Evolutionary conservation across 1,140 invertebrate species (phyloP).

Genomic region (Leucophenga varia): DNA sequence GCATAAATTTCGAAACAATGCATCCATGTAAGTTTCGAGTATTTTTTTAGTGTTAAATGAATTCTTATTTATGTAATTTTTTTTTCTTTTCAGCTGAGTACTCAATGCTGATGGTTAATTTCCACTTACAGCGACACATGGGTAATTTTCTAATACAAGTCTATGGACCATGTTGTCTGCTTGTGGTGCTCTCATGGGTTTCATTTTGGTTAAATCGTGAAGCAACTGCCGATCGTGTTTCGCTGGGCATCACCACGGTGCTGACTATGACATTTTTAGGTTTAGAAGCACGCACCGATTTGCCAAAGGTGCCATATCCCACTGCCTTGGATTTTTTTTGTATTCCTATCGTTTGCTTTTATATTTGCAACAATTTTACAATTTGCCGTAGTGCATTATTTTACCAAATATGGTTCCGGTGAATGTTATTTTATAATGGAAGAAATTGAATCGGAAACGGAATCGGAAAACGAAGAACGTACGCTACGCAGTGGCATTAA

Average conservation of each 20-base stretch:
- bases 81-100: conserved; percentile 64
- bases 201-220: conserved; percentile 90
- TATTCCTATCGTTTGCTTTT: conserved; percentile 83
- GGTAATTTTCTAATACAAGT: conserved; percentile 89
- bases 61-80: background rate
- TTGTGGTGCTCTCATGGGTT: conserved; percentile 87
- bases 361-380: conserved; percentile 86
- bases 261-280: conserved; percentile 88
- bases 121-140: conserved; percentile 81
- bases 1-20: conserved; percentile 34
- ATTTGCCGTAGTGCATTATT: conserved; percentile 87
- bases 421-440: conserved; percentile 75
- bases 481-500: conserved; percentile 14
- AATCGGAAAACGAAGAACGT: conserved; percentile 57
- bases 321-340: conserved; percentile 86
- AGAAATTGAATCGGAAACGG: conserved; percentile 64
- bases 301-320: conserved; percentile 84
- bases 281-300: conserved; percentile 79
- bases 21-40: conserved; percentile 36
- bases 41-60: background rate
- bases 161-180: conserved; percentile 79
- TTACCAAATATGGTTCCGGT: conserved; percentile 85
- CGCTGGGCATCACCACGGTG: conserved; percentile 82
- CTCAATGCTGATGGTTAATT: conserved; percentile 78
- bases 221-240: conserved; percentile 83